Evolutionary conservation across 2,797 vertebrate species (phyloP), one percentile per base, ranked within the genome.

Genomic region (Dromococcyx pavoninus): DNA sequence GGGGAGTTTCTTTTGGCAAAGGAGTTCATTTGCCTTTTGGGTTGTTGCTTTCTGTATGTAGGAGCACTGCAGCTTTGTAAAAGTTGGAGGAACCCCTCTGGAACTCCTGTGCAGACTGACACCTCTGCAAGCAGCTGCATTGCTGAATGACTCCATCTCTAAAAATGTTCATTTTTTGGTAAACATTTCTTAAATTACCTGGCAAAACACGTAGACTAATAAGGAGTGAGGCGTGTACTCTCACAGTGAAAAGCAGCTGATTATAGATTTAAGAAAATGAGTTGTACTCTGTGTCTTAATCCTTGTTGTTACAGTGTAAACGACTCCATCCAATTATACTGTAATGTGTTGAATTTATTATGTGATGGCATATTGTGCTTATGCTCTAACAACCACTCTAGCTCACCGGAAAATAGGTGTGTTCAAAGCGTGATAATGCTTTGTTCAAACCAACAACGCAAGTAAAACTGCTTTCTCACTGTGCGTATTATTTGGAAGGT

Each of bases 311-410:
- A 62, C 96, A 69, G 89, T 93, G 94, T 82, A 97, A 96, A 96
- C 78, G 51, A 86, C 80, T 96, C 95, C 54, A 95, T 94, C 88
- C 93, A 97, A 97, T 96, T 96, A 96, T 96, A 96, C 69, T 50
- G 33, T 95, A 97, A 97, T 96, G 95, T 94, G 93, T 88, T 96
- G 95, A 93, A 79, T 96, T 96, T 92, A 93, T 88, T 94, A 94
- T 62, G 71, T 39, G 78, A 89, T 70, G 60, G 96, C 64, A 83
- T 75, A 94, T 91, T 94, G 93, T 82, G 82, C 70, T 91, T 91
- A 83, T 83, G 75, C 90, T 94, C 92, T 91, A 96, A 82, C 66
- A 95, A 81, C 58, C 75, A 75, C 88, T 43, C 88, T 86, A 95
- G 86, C 84, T 95, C 86, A 88, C 83, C 76, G 83, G 91, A 91